Percentiles rank a stretch among this genome's conserved stretches.
Evolutionary conservation across 1,140 invertebrate species (phyloP).

Genomic region (Pogonus chalceus): DNA sequence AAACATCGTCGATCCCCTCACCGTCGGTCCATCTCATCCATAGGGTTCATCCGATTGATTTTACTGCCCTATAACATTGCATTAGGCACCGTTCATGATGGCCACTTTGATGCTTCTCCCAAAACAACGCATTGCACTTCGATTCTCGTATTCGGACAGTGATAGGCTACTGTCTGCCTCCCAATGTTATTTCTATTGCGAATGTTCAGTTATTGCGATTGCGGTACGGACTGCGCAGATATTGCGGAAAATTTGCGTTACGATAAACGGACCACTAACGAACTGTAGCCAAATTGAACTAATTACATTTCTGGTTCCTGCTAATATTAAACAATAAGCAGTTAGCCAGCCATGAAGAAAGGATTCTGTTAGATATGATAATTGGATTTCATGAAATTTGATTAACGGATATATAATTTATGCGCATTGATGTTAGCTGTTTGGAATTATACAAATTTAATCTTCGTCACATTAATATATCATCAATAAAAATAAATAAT

Average conservation of each 20-base stretch:
- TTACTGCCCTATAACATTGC: slow-evolving; percentile 4
- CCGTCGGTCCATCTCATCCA: neutral
- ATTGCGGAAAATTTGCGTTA: slow-evolving; percentile 2
- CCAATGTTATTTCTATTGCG: neutral
- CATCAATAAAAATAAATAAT: too few relatives aligned
- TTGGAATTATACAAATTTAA: too few relatives aligned
- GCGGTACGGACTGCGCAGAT: neutral
- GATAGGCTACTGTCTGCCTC: neutral
- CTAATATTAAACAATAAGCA: neutral
- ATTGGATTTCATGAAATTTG: too few relatives aligned
- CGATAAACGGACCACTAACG: neutral
- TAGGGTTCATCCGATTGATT: slow-evolving; percentile 3
- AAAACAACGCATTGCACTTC: slow-evolving; percentile 4
- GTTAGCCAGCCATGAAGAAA: neutral
- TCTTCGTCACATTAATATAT: too few relatives aligned
- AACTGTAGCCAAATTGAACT: neutral
- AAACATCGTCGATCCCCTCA: neutral
- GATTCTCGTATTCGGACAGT: neutral
- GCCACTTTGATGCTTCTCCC: slow-evolving; percentile 1
- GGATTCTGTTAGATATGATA: too few relatives aligned
- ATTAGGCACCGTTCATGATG: neutral
- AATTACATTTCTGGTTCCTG: neutral
- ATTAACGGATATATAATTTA: too few relatives aligned
- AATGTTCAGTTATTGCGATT: neutral
- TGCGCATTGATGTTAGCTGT: too few relatives aligned